These are phyloP conservation scores for Lysandra coridon DNA, from an alignment of 2,888 invertebrate genomes.

Conservation along the genomic window DNA sequence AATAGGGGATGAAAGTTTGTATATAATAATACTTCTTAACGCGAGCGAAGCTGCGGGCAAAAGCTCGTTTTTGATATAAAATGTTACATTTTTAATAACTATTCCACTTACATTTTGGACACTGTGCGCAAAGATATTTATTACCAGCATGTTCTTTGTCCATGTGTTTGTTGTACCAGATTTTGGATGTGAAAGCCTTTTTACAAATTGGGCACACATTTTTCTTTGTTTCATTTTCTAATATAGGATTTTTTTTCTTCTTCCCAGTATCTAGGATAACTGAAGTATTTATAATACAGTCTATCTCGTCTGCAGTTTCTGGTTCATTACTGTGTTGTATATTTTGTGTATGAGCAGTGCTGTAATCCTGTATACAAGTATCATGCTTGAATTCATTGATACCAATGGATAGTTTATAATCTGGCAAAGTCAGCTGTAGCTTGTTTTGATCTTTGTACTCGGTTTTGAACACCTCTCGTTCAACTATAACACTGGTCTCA, in stretches of 20 bases:
- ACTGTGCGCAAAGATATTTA: slow-evolving; percentile 57
- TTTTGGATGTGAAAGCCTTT: slow-evolving; percentile 59
- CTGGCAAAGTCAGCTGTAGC: slow-evolving; percentile 54
- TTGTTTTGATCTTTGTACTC: slow-evolving; percentile 42
- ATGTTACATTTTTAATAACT: slow-evolving; percentile 1
- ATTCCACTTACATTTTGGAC: slow-evolving; percentile 60
- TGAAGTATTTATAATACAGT: background rate
- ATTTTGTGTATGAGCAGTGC: slow-evolving; percentile 31
- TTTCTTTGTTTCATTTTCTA: slow-evolving; percentile 43
- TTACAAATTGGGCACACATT: slow-evolving; percentile 58
- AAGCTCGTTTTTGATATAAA: too few species aligned
- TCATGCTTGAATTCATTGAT: slow-evolving; percentile 45
- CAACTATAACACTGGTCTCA: slow-evolving; percentile 58
- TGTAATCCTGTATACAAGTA: slow-evolving; percentile 36
- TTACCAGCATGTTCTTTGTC: slow-evolving; percentile 58
- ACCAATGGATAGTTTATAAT: slow-evolving; percentile 57
- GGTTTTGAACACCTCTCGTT: slow-evolving; percentile 47
- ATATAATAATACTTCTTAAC: too few species aligned
- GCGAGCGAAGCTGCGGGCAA: too few species aligned
- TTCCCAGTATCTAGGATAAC: slow-evolving; percentile 27
- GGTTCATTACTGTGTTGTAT: background rate
- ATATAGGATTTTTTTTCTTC: slow-evolving; percentile 36
- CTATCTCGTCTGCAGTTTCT: background rate
- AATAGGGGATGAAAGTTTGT: too few species aligned
- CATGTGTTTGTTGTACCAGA: slow-evolving; percentile 67